These are phyloP conservation scores for Aspidiotus rigidus DNA, from an alignment of 2,888 invertebrate genomes.

Conservation along the genomic window DNA sequence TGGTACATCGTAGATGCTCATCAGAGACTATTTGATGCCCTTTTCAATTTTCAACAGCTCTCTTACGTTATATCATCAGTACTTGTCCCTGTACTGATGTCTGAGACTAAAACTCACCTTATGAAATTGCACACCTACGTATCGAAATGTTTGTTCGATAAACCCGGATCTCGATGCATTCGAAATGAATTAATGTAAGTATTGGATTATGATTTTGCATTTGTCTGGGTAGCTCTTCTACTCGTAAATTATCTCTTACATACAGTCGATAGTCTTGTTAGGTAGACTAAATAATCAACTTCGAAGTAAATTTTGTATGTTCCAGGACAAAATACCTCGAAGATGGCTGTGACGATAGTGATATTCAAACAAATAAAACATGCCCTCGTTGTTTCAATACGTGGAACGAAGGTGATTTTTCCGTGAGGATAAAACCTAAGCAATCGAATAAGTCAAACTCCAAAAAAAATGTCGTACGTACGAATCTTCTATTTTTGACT, in stretches of 20 bases:
- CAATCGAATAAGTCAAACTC: too few species aligned
- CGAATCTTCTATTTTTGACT: background rate
- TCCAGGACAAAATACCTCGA: constrained; percentile 46
- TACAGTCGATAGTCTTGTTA: too few species aligned
- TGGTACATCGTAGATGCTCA: too few species aligned
- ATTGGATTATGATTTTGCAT: background rate
- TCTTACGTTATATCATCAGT: too few species aligned
- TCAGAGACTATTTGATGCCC: too few species aligned
- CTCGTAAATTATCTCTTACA: too few species aligned
- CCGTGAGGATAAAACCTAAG: background rate
- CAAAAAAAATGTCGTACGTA: background rate
- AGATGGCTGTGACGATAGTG: constrained; percentile 42
- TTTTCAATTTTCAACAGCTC: too few species aligned
- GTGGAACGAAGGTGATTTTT: constrained; percentile 29
- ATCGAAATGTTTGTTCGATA: background rate
- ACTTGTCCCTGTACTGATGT: background rate
- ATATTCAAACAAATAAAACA: background rate
- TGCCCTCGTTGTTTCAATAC: constrained; percentile 23
- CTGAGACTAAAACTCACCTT: background rate
- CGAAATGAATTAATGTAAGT: background rate
- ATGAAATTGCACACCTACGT: background rate
- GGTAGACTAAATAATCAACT: too few species aligned
- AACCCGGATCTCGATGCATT: background rate
- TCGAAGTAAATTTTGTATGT: constrained; percentile 12
- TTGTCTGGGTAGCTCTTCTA: background rate